phyloP scores from a whole-genome alignment of 2,113 vertebrate genomes.

The Tachycineta bicolor region DNA sequence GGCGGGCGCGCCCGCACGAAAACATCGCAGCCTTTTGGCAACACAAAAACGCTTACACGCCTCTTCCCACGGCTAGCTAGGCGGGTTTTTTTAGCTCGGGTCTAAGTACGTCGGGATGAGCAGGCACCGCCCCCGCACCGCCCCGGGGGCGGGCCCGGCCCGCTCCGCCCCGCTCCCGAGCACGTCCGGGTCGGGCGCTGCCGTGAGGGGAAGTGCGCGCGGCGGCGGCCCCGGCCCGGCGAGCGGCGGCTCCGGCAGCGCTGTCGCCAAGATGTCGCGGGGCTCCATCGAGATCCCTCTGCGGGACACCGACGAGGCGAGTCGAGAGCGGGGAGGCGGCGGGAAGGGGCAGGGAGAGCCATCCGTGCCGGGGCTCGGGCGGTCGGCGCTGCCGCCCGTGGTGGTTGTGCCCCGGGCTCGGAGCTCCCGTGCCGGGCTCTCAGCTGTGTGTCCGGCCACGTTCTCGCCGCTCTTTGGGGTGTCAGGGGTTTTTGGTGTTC shows the following conservation, averaged over 20 bases:
- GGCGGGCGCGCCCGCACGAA: fast-evolving
- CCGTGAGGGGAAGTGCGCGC: conserved; percentile 27
- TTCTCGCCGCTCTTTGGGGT: fast-evolving
- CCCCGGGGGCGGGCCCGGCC: background rate
- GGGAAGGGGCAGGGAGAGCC: background rate
- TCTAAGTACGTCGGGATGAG: fast-evolving
- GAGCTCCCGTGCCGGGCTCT: background rate
- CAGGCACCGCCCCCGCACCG: background rate
- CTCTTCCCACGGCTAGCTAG: too few relatives aligned
- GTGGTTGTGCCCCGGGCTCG: background rate
- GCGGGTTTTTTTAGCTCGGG: too few relatives aligned
- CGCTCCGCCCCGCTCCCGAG: background rate
- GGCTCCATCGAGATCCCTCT: conserved; percentile 62
- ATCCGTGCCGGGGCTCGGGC: background rate
- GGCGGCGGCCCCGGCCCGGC: background rate
- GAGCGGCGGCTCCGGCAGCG: background rate
- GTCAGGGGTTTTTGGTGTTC: background rate
- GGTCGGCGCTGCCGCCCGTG: background rate
- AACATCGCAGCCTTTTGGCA: too few relatives aligned
- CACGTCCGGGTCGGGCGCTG: conserved; percentile 48
- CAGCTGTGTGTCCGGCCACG: fast-evolving
- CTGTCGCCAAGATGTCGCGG: conserved; percentile 35
- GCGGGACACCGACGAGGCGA: conserved; percentile 60
- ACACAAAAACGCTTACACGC: too few relatives aligned
- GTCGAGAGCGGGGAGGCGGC: background rate